Base-by-base conservation (phyloP, 1,140 invertebrate genomes). In the Coelopa frigida region DNA sequence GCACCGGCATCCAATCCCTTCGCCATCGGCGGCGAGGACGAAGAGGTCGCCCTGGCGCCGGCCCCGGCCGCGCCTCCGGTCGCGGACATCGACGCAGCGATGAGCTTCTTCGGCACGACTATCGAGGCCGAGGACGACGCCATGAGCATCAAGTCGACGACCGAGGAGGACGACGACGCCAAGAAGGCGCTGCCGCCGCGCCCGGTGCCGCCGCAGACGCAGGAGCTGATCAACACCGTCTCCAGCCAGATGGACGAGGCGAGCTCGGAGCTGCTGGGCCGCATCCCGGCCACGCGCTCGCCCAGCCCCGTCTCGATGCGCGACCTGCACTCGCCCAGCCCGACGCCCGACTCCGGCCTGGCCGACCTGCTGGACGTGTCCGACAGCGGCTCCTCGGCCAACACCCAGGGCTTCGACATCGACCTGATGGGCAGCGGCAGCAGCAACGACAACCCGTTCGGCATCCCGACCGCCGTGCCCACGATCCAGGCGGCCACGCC, bases 191-290 rank as follows among this genome's bases (percentile, higher is more conserved):
- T 78, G 20, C 63, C 72, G 15, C 73, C 76, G 14, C 72, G 76
- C 24, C 75, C 78, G 14, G 77, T 79, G 12, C 75, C 80, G 4
- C 79, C 82, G 38, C 75, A 76, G 38, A 91, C 88, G 1, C 85
- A 91, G 75, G 85, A 91, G 59, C 72, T 93, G 3, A 83, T 92
- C 20, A 75, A 86, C 37, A 87, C 84, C 11, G 87, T 93, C 0
- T 90, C 89, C 18, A 88, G 85, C 5, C 86, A 86, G 33, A 82
- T 93, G 84, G 87, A 92, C 61, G 85, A 88, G 21, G 87, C 87
- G 1, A 90, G 87, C 44, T 84, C 85, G 15, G 82, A 88, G 63
- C 72, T 93, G 36, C 59, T 91, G 29, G 85, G 89, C 50, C 80
- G 87, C 35, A 78, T 91, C 33, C 83, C 86, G 49, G 84, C 83